These are phyloP conservation scores for Apus apus DNA, from an alignment of 2,113 vertebrate species.

Conservation along the genomic window DNA sequence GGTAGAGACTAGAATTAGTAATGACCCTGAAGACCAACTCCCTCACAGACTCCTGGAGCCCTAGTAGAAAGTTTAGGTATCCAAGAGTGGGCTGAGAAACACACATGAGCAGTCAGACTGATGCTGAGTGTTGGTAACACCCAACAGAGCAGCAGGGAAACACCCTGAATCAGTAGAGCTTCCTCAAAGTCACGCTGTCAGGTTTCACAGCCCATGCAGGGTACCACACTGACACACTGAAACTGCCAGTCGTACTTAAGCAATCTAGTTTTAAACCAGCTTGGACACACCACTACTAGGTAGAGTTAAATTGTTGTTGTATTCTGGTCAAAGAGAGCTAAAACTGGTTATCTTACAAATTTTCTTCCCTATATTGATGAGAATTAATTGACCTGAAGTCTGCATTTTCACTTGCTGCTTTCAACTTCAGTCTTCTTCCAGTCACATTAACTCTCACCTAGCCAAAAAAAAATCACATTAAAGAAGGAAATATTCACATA, in stretches of 20 bases:
- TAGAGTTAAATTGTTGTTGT: not conserved
- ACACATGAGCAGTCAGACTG: rapidly evolving
- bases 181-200: not conserved
- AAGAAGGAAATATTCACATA: not conserved
- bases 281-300: not conserved
- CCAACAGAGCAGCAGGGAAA: not conserved
- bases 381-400: not conserved
- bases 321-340: not conserved
- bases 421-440: not conserved
- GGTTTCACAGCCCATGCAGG: not conserved
- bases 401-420: not conserved
- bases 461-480: not conserved
- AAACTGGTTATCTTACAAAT: not conserved
- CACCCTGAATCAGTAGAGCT: not conserved
- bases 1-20: not conserved
- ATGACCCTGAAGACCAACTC: not conserved
- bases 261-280: not conserved
- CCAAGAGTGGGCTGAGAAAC: not conserved
- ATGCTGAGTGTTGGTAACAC: rapidly evolving
- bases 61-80: not conserved
- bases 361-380: not conserved
- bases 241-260: not conserved
- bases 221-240: not conserved
- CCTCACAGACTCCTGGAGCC: not conserved
- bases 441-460: not conserved